Conservation (phyloP, 2,797 vertebrate genomes). For the Schizopygopsis malacanthus region DNA sequence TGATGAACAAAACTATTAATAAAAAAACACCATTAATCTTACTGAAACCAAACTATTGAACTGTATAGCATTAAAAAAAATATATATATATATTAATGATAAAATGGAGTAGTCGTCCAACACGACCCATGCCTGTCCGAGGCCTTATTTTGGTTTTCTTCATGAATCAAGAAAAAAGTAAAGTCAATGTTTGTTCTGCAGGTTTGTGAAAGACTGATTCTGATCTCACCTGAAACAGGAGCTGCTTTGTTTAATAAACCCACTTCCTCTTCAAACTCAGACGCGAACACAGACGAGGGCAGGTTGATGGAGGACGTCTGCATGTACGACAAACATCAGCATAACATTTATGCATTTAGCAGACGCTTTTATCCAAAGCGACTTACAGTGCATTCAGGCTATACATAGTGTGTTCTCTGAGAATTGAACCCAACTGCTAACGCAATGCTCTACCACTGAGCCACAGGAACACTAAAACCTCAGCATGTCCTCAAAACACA, state of each 20-base stretch:
- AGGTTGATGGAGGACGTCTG: constrained; percentile 87
- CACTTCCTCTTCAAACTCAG: constrained; percentile 96
- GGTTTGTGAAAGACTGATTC: neutral
- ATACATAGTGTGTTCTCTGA: no score
- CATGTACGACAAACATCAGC: neutral
- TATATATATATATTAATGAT: neutral
- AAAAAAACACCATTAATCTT: no score
- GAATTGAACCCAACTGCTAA: no score
- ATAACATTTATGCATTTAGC: neutral
- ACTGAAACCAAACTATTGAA: neutral
- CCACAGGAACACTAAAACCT: no score
- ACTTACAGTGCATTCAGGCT: no score
- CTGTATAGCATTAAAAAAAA: neutral
- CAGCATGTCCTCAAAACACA: neutral
- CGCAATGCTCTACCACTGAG: neutral
- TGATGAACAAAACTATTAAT: neutral
- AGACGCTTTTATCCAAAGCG: no score
- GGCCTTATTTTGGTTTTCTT: neutral
- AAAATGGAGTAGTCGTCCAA: neutral
- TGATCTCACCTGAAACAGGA: constrained; percentile 87
- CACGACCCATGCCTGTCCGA: neutral
- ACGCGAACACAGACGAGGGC: constrained; percentile 96
- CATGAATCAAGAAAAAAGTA: neutral
- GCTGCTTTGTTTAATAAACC: constrained; percentile 98
- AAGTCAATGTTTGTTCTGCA: neutral